These are phyloP conservation scores for Pseudococcus longispinus DNA, from an alignment of 2,888 invertebrate species.

Conservation along the genomic window DNA sequence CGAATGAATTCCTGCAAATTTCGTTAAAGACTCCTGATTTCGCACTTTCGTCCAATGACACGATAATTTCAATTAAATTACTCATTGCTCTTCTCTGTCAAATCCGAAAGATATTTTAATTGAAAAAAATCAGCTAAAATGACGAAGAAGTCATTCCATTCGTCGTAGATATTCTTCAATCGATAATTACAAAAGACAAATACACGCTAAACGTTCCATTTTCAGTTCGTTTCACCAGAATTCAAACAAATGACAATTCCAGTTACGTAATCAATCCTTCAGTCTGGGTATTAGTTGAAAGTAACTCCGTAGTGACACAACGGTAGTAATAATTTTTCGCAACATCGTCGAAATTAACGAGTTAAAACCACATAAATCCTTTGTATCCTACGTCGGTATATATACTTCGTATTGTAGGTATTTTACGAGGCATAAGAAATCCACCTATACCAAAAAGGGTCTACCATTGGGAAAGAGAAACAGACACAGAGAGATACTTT, in stretches of 20 bases:
- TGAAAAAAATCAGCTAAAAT: no score
- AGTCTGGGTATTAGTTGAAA: neutral
- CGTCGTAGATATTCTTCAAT: no score
- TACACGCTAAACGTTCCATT: no score
- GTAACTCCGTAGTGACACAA: neutral
- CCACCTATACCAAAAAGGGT: neutral
- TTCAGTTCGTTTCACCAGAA: neutral
- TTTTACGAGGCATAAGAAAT: neutral
- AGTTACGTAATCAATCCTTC: neutral
- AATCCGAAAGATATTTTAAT: no score
- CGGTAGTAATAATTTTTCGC: conserved; percentile 16
- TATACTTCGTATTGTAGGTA: neutral
- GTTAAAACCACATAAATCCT: conserved; percentile 11
- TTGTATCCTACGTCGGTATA: neutral
- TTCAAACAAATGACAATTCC: neutral
- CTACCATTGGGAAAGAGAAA: neutral
- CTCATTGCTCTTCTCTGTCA: no score
- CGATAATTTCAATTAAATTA: no score
- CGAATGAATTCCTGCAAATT: no score
- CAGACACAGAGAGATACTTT: neutral
- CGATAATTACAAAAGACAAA: no score
- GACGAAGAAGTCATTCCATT: no score
- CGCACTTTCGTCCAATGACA: no score
- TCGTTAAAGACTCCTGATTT: no score
- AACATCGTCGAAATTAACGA: conserved; percentile 6